phyloP scores from a whole-genome alignment of 2,113 vertebrate species.

The Coracopsis vasa region DNA sequence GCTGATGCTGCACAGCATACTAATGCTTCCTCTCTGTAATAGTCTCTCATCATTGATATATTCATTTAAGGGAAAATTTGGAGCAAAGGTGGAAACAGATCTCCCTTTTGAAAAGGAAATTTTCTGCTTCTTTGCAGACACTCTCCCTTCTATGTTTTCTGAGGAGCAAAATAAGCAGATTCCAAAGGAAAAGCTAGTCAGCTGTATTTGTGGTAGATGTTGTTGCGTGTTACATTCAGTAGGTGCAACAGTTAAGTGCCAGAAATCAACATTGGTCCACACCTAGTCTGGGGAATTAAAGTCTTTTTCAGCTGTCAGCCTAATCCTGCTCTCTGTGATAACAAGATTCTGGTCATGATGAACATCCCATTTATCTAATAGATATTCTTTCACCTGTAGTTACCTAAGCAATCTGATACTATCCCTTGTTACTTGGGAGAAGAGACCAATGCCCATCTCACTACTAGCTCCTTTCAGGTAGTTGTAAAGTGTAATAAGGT shows the following conservation, averaged over 20 bases:
- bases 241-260: background rate
- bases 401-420: background rate
- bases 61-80: background rate
- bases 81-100: background rate
- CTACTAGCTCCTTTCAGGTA: background rate
- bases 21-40: background rate
- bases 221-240: background rate
- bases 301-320: background rate
- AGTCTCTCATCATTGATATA: background rate
- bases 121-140: background rate
- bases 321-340: background rate
- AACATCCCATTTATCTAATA: background rate
- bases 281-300: background rate
- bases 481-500: background rate
- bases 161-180: background rate
- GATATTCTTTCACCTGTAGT: background rate
- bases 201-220: background rate
- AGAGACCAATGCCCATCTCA: background rate
- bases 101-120: background rate
- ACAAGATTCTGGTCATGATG: background rate
- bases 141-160: background rate
- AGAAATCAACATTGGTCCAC: background rate
- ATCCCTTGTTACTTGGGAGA: background rate
- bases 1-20: background rate
- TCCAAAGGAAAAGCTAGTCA: background rate